A percentile compares a stretch with the other conserved stretches of the same genome.
phyloP scores from a whole-genome alignment of 2,113 vertebrate species.

The Malurus elegans region DNA sequence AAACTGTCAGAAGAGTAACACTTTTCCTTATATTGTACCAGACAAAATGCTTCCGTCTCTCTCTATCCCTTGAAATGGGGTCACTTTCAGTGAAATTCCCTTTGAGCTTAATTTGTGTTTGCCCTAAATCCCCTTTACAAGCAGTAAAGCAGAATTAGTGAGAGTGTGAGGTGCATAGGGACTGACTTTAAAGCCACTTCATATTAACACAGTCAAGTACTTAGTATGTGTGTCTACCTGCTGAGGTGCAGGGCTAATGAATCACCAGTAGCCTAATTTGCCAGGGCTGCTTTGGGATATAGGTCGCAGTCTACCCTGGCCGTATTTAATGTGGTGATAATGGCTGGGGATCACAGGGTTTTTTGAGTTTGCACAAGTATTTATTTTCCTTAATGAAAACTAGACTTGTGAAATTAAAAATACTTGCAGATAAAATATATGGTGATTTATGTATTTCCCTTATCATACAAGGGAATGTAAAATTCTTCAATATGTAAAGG shows the following conservation, averaged over 20 bases:
- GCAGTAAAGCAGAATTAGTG: not conserved
- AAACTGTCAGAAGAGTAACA: not conserved
- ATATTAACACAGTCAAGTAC: not conserved
- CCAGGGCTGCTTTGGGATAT: not conserved
- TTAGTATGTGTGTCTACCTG: not conserved
- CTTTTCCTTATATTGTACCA: not conserved
- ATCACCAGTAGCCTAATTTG: not conserved
- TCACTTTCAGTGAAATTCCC: not conserved
- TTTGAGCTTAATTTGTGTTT: not conserved
- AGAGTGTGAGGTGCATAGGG: not conserved
- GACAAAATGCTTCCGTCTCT: not conserved
- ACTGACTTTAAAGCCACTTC: not conserved
- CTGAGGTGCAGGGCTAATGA: not conserved
- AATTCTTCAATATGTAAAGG: not conserved
- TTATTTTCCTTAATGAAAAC: not conserved
- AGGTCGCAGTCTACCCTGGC: not conserved
- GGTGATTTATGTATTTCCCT: not conserved
- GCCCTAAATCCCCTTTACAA: not conserved
- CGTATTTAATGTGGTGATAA: not conserved
- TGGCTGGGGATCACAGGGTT: not conserved
- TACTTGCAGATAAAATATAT: not conserved
- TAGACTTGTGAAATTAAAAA: not conserved
- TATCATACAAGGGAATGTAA: not conserved
- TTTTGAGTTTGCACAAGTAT: not conserved
- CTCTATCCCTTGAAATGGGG: not conserved